Evolutionary conservation across 2,888 invertebrate genomes (phyloP).

Genomic region (Agonum fuliginosum): DNA sequence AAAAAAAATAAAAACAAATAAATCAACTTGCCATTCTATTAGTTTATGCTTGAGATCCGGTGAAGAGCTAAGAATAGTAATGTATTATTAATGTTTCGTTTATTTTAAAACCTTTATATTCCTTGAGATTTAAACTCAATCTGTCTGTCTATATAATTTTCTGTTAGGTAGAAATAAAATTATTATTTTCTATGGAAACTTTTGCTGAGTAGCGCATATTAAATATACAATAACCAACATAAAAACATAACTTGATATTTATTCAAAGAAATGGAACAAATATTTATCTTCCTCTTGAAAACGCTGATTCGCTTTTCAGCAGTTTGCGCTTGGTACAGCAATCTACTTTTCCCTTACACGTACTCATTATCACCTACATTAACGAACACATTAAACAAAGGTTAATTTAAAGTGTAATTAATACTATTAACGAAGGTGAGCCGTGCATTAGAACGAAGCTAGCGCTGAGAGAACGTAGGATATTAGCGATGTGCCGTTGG

Average conservation of each 20-base stretch:
- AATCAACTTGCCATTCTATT: too few species aligned
- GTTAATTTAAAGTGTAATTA: slow-evolving; percentile 51
- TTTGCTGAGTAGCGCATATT: too few species aligned
- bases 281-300: not conserved
- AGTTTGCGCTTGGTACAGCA: not conserved
- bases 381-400: slow-evolving; percentile 36
- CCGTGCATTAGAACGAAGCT: slow-evolving; percentile 2
- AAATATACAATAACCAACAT: not conserved
- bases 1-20: too few species aligned
- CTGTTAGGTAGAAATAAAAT: too few species aligned
- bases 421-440: slow-evolving; percentile 43
- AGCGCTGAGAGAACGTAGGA: not conserved
- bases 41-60: too few species aligned
- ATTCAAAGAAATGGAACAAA: not conserved
- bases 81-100: too few species aligned
- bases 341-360: slow-evolving; percentile 8
- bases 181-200: too few species aligned
- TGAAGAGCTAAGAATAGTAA: too few species aligned
- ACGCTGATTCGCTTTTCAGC: not conserved
- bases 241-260: not conserved
- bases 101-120: too few species aligned
- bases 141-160: too few species aligned
- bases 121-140: too few species aligned
- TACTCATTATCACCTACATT: slow-evolving; percentile 32
- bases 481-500: slow-evolving; percentile 41